Percentiles rank a stretch among this genome's conserved stretches.
These are phyloP conservation scores for Trachelus iudaicus DNA, from an alignment of 2,888 invertebrate genomes.

Conservation along the genomic window DNA sequence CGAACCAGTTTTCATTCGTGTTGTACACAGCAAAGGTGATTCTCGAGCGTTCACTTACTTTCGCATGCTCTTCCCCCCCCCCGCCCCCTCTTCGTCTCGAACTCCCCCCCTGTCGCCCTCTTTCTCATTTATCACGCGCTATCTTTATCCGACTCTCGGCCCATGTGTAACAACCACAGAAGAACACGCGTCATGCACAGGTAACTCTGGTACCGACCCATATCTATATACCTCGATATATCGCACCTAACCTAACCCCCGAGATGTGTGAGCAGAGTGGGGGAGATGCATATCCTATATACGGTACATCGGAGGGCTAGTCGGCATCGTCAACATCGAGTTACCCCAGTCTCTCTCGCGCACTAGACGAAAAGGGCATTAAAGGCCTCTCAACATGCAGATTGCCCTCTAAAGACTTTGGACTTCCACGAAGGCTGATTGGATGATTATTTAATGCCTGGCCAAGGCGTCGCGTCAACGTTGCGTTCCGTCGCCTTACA, in stretches of 20 bases:
- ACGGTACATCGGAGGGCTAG: not conserved
- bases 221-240: not conserved
- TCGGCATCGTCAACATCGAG: not conserved
- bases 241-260: constrained; percentile 16
- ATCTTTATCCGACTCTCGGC: not conserved
- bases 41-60: constrained; percentile 22
- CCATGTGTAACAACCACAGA: not conserved
- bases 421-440: constrained; percentile 60
- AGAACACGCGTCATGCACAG: not conserved
- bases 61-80: constrained; percentile 14
- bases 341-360: constrained; percentile 18
- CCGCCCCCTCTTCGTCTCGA: not conserved
- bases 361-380: constrained; percentile 61
- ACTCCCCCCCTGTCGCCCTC: not conserved
- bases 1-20: constrained; percentile 35
- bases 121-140: not conserved
- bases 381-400: constrained; percentile 64
- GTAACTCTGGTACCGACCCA: not conserved
- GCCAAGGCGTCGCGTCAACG: constrained; percentile 13
- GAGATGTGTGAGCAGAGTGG: constrained; percentile 1
- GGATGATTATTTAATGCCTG: constrained; percentile 62
- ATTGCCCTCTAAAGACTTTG: constrained; percentile 61
- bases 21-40: not conserved
- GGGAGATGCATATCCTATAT: not conserved
- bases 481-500: not conserved